Evolutionary conservation across 2,797 vertebrate genomes (phyloP).

Genomic region (Macroramphosus scolopax): DNA sequence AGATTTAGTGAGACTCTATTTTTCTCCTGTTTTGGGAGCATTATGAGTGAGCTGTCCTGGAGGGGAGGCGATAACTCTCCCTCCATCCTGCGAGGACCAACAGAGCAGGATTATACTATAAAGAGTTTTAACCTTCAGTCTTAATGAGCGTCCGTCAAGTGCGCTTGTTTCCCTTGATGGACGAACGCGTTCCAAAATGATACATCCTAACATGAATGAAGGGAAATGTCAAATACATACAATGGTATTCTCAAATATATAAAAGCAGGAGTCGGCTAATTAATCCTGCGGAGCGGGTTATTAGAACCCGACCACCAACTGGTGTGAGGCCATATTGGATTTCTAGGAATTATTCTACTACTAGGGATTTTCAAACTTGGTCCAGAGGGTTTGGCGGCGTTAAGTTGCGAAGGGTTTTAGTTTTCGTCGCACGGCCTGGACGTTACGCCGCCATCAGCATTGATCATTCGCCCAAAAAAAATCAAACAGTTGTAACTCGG

Average conservation of each 20-base stretch:
- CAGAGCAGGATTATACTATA: conserved; percentile 43
- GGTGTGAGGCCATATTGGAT: too few relatives aligned
- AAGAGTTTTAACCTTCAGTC: conserved; percentile 57
- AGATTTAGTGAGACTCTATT: conserved; percentile 51
- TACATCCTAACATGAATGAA: conserved; percentile 12
- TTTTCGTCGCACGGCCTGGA: too few relatives aligned
- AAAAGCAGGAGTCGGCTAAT: conserved; percentile 9
- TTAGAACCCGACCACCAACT: too few relatives aligned
- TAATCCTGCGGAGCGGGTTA: conserved; percentile 6
- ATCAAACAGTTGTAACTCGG: too few relatives aligned
- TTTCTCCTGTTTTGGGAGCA: conserved; percentile 44
- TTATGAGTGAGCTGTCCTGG: conserved; percentile 48
- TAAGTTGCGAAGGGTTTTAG: too few relatives aligned
- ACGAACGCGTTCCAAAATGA: conserved; percentile 25
- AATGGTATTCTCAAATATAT: conserved; percentile 14
- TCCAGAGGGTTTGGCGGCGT: too few relatives aligned
- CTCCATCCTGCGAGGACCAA: conserved; percentile 27
- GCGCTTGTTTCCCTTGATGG: conserved; percentile 32
- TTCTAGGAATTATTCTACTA: too few relatives aligned
- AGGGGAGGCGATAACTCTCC: conserved; percentile 47
- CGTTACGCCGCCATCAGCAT: too few relatives aligned
- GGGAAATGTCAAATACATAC: conserved; percentile 6
- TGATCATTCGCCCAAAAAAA: too few relatives aligned
- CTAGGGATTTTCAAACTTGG: too few relatives aligned
- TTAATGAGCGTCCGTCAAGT: conserved; percentile 32